phyloP scores from a whole-genome alignment of 2,113 vertebrate species.

The Fulmarus glacialis region DNA sequence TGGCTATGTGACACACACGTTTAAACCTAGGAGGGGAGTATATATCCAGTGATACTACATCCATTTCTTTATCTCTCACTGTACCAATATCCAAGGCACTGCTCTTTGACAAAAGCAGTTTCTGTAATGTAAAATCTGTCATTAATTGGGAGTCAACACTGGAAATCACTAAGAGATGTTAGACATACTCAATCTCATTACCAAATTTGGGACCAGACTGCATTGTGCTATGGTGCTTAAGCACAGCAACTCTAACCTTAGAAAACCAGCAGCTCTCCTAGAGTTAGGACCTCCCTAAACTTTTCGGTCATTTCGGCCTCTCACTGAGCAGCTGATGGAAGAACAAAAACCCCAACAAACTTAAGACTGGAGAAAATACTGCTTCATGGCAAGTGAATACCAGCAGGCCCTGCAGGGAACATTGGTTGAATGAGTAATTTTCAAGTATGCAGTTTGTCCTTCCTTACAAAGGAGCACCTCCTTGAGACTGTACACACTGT shows the following conservation, averaged over 20 bases:
- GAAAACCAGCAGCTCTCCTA: not conserved
- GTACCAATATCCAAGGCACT: not conserved
- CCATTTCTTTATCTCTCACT: not conserved
- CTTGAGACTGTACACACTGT: not conserved
- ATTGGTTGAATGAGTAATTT: not conserved
- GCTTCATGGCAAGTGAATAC: slow-evolving; percentile 2
- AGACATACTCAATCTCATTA: not conserved
- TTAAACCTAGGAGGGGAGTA: not conserved
- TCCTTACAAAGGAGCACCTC: not conserved
- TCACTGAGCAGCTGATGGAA: not conserved
- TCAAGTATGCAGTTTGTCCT: not conserved
- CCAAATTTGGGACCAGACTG: not conserved
- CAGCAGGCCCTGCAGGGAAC: not conserved
- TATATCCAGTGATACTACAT: not conserved
- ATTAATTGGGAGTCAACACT: not conserved
- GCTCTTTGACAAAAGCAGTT: not conserved
- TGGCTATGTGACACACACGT: not conserved
- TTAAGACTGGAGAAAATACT: not conserved
- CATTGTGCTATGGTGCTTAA: not conserved
- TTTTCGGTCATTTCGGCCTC: not conserved
- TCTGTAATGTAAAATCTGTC: not conserved
- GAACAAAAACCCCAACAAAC: not conserved
- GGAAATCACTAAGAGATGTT: not conserved
- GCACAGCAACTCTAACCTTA: not conserved
- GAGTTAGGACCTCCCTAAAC: not conserved